A percentile compares a stretch with the other conserved stretches of the same genome.
Evolutionary conservation across 2,113 vertebrate genomes (phyloP).

Genomic region (Nerophis ophidion): DNA sequence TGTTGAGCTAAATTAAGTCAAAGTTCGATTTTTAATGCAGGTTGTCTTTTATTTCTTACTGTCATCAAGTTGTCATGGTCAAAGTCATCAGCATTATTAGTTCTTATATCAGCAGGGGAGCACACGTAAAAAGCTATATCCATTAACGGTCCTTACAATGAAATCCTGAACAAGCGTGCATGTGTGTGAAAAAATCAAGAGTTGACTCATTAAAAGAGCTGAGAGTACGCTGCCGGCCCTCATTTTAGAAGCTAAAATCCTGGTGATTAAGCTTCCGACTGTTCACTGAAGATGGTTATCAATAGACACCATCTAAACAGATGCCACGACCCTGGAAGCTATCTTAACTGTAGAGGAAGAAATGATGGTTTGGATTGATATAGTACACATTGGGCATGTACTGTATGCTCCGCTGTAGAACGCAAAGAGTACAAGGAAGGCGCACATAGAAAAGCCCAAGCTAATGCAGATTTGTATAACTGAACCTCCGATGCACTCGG

Average conservation of each 20-base stretch:
- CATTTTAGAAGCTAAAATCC: constrained; percentile 43
- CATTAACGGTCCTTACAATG: neutral
- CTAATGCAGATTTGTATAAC: neutral
- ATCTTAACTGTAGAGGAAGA: neutral
- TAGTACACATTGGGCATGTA: neutral
- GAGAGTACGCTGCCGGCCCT: constrained; percentile 27
- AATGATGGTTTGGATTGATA: neutral
- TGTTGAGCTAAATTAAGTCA: no score
- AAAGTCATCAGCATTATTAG: no score
- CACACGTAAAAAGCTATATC: neutral
- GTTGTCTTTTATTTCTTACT: neutral
- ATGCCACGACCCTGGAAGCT: neutral
- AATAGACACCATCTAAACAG: constrained; percentile 29
- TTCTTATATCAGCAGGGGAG: neutral
- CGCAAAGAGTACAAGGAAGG: neutral
- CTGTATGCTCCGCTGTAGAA: neutral
- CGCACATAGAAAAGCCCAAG: neutral
- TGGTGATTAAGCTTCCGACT: constrained; percentile 44
- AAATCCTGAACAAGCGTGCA: neutral
- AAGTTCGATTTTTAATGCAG: no score
- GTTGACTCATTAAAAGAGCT: constrained; percentile 37
- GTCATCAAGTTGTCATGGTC: neutral
- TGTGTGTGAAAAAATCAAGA: constrained; percentile 13
- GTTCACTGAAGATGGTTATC: constrained; percentile 58
- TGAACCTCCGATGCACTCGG: neutral